These are phyloP conservation scores for Proctacanthus coquilletti DNA, from an alignment of 1,140 invertebrate species.

Conservation along the genomic window DNA sequence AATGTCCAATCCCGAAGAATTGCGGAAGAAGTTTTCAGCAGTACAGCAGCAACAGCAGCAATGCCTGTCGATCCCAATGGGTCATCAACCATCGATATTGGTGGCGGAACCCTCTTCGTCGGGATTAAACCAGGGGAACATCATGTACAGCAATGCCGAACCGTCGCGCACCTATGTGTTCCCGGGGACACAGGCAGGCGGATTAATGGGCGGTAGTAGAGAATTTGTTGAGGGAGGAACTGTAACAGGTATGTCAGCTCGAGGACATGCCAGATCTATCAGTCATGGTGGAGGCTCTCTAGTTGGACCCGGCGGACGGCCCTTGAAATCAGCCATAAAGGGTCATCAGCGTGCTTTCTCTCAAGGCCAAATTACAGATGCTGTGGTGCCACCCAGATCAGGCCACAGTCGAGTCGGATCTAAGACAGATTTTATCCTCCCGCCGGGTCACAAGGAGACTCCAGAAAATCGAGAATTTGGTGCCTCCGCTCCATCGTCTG, in stretches of 20 bases:
- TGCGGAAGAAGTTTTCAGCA: slow-evolving; percentile 29
- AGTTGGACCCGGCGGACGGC: slow-evolving; percentile 33
- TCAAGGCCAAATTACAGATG: slow-evolving; percentile 64
- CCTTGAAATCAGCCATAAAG: slow-evolving; percentile 48
- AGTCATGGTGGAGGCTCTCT: slow-evolving; percentile 57
- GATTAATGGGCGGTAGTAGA: slow-evolving; percentile 9
- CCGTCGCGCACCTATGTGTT: slow-evolving; percentile 43
- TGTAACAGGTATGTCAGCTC: slow-evolving; percentile 13
- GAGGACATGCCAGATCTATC: slow-evolving; percentile 56
- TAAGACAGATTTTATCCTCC: slow-evolving; percentile 74
- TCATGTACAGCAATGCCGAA: slow-evolving; percentile 14
- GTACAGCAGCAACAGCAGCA: slow-evolving; percentile 19
- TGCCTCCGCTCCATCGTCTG: slow-evolving; percentile 32
- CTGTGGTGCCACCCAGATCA: slow-evolving; percentile 30
- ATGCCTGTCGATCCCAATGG: slow-evolving; percentile 3
- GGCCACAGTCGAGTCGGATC: slow-evolving; percentile 68
- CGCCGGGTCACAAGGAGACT: slow-evolving; percentile 53
- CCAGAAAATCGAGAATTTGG: slow-evolving; percentile 30
- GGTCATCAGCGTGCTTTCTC: slow-evolving; percentile 70
- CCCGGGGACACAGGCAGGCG: slow-evolving; percentile 20
- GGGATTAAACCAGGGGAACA: neutral
- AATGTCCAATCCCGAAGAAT: slow-evolving; percentile 28
- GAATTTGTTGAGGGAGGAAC: slow-evolving; percentile 8
- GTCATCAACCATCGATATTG: slow-evolving; percentile 9
- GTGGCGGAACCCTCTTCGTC: neutral